These are phyloP conservation scores for Sebastes trivittatus DNA, from an alignment of 2,797 vertebrate species.

Conservation along the genomic window DNA sequence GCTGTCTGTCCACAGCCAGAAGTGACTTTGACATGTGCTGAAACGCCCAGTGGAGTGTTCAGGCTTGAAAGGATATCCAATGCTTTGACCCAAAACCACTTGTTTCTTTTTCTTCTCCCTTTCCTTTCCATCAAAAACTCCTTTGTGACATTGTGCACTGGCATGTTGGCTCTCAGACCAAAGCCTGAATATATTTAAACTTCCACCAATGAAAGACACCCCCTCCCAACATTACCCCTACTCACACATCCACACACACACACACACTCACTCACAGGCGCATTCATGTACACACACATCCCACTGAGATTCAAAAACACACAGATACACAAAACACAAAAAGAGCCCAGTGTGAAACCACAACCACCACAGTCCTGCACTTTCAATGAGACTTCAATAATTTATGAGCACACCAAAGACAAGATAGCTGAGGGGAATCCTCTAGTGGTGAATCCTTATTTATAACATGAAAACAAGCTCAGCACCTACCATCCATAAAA, in stretches of 20 bases:
- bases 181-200: constrained; percentile 66
- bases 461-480: constrained; percentile 25
- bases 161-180: constrained; percentile 66
- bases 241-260: constrained; percentile 3
- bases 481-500: constrained; percentile 13
- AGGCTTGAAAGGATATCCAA: constrained; percentile 78
- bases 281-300: constrained; percentile 1
- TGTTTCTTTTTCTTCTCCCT: constrained; percentile 57
- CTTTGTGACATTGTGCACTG: constrained; percentile 71
- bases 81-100: constrained; percentile 79
- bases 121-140: constrained; percentile 72
- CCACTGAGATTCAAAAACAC: constrained; percentile 34
- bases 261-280: constrained; percentile 3
- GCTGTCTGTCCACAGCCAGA: constrained; percentile 73
- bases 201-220: constrained; percentile 42
- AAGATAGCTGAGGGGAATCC: constrained; percentile 29
- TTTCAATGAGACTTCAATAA: constrained; percentile 59
- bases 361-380: constrained; percentile 30
- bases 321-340: constrained; percentile 39
- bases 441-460: constrained; percentile 31
- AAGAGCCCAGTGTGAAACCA: constrained; percentile 38
- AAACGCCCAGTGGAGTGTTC: constrained; percentile 78
- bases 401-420: constrained; percentile 59
- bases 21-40: constrained; percentile 81
- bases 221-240: constrained; percentile 8